Percentiles rank a stretch among this genome's conserved stretches.
These are phyloP conservation scores for Synaphobranchus kaupii DNA, from an alignment of 2,797 vertebrate genomes.

Conservation along the genomic window DNA sequence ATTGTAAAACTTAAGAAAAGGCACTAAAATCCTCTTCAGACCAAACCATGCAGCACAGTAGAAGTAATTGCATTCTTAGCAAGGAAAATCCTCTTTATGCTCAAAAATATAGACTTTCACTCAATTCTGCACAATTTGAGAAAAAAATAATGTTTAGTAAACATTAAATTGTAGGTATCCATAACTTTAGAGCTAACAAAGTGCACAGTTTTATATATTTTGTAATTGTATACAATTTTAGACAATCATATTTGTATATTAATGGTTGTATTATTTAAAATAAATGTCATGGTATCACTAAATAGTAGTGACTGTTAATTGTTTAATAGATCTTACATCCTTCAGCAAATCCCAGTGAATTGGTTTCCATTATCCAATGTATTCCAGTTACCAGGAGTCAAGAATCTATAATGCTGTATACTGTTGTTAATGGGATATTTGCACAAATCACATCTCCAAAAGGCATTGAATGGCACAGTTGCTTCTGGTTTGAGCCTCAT, in stretches of 20 bases:
- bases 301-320: background rate
- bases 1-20: background rate
- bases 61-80: conserved; percentile 2
- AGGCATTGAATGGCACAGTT: too few species aligned
- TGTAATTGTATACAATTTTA: background rate
- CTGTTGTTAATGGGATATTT: too few species aligned
- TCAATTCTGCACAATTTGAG: background rate
- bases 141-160: background rate
- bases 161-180: background rate
- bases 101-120: background rate
- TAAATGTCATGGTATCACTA: background rate
- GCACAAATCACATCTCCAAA: too few species aligned
- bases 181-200: background rate
- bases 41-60: conserved; percentile 7
- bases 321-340: background rate
- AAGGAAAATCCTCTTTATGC: background rate
- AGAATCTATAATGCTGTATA: too few species aligned
- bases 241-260: background rate
- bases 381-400: too few species aligned
- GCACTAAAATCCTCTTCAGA: conserved; percentile 14
- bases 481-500: too few species aligned
- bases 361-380: background rate
- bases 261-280: background rate
- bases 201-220: background rate
- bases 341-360: background rate